These are phyloP conservation scores for Tympanoctomys barrerae DNA, from an alignment of 2,797 vertebrate species.

Conservation along the genomic window DNA sequence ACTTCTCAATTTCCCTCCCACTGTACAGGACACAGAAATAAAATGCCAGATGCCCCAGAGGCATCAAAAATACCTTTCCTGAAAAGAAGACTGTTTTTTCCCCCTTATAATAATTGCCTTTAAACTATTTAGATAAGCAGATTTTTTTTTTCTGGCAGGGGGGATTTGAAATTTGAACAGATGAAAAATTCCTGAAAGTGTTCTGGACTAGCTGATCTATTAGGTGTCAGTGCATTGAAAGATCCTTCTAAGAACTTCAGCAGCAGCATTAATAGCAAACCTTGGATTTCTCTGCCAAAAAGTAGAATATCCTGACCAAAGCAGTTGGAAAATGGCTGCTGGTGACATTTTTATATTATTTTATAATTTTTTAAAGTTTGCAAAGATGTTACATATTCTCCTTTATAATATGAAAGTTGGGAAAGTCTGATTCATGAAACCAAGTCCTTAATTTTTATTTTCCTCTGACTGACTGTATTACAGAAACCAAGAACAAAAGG, in stretches of 20 bases:
- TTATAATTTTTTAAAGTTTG: not conserved
- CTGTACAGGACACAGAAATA: slow-evolving; percentile 79
- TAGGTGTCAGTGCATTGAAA: not conserved
- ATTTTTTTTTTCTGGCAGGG: not conserved
- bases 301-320: not conserved
- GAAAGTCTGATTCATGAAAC: slow-evolving; percentile 29
- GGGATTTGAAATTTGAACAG: slow-evolving; percentile 26
- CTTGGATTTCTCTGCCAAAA: not conserved
- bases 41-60: slow-evolving; percentile 73
- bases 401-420: not conserved
- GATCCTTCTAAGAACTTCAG: not conserved
- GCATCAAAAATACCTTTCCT: slow-evolving; percentile 71
- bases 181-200: not conserved
- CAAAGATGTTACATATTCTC: not conserved
- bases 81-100: slow-evolving; percentile 38
- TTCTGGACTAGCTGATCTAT: not conserved
- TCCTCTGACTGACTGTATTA: not conserved
- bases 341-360: not conserved
- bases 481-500: not conserved
- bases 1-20: slow-evolving; percentile 68
- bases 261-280: not conserved
- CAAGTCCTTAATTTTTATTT: slow-evolving; percentile 35
- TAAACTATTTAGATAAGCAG: slow-evolving; percentile 16
- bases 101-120: slow-evolving; percentile 17
- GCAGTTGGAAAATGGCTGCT: not conserved